These are phyloP conservation scores for Malthinus flaveolus DNA, from an alignment of 2,888 invertebrate genomes.

Conservation along the genomic window DNA sequence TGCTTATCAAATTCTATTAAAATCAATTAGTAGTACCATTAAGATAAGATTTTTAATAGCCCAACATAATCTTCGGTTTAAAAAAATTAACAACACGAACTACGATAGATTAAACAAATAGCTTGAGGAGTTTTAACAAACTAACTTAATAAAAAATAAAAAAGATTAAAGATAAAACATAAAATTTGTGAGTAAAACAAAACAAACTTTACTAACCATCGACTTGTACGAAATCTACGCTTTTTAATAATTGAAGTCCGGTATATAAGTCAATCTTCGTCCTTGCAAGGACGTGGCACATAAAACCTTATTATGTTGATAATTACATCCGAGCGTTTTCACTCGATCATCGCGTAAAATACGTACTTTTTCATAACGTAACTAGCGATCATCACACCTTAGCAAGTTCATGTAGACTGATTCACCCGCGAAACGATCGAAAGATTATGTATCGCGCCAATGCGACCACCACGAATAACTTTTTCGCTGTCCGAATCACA, in stretches of 20 bases:
- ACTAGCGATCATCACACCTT: slow-evolving; percentile 4
- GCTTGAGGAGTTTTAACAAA: too few relatives aligned
- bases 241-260: background rate
- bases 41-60: too few relatives aligned
- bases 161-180: too few relatives aligned
- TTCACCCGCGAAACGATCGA: slow-evolving; percentile 23
- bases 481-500: slow-evolving; percentile 14
- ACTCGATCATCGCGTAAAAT: background rate
- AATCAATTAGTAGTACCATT: too few relatives aligned
- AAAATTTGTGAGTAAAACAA: too few relatives aligned
- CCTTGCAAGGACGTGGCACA: slow-evolving; percentile 5
- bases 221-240: background rate
- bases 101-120: too few relatives aligned
- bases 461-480: slow-evolving; percentile 15
- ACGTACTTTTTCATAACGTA: background rate
- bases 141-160: too few relatives aligned
- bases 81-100: too few relatives aligned
- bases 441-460: slow-evolving; percentile 22
- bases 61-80: too few relatives aligned
- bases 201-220: background rate
- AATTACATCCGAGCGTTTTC: background rate
- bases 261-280: background rate
- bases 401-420: slow-evolving; percentile 20
- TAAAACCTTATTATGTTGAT: background rate
- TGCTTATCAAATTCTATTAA: too few relatives aligned